Conservation (phyloP, 2,113 vertebrate genomes). For the Pipa parva region DNA sequence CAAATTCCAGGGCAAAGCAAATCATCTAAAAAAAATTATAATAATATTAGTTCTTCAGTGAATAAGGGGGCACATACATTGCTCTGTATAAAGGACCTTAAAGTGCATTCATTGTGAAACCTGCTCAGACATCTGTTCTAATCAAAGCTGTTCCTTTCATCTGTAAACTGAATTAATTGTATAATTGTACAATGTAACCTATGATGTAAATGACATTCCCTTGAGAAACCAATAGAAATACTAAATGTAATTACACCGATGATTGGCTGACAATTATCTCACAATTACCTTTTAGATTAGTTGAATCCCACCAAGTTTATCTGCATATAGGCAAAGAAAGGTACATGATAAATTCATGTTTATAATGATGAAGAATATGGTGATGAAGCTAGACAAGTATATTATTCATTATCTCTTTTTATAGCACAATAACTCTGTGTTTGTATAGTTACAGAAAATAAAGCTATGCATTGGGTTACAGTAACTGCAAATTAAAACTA, state of each 20-base stretch:
- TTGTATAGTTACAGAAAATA: too few species aligned
- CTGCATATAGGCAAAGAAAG: neutral
- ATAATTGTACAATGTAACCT: slow-evolving; percentile 15
- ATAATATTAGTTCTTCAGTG: too few species aligned
- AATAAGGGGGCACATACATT: neutral
- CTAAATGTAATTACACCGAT: slow-evolving; percentile 18
- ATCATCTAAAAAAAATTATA: too few species aligned
- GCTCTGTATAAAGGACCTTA: neutral
- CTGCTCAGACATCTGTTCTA: neutral
- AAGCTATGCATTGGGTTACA: too few species aligned
- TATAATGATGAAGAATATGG: too few species aligned
- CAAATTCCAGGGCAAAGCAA: too few species aligned
- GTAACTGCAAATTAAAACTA: too few species aligned
- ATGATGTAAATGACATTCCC: neutral
- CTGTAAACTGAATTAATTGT: neutral
- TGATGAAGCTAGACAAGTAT: too few species aligned
- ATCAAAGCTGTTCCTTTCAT: neutral
- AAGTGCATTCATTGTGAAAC: neutral
- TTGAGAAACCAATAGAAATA: neutral
- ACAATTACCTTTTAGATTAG: neutral
- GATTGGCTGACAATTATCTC: slow-evolving; percentile 19
- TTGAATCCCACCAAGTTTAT: neutral
- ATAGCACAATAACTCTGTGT: too few species aligned
- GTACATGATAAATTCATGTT: too few species aligned
- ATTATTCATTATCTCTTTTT: too few species aligned